These are phyloP conservation scores for Wiebesia pumilae DNA, from an alignment of 1,140 invertebrate genomes.

Conservation along the genomic window DNA sequence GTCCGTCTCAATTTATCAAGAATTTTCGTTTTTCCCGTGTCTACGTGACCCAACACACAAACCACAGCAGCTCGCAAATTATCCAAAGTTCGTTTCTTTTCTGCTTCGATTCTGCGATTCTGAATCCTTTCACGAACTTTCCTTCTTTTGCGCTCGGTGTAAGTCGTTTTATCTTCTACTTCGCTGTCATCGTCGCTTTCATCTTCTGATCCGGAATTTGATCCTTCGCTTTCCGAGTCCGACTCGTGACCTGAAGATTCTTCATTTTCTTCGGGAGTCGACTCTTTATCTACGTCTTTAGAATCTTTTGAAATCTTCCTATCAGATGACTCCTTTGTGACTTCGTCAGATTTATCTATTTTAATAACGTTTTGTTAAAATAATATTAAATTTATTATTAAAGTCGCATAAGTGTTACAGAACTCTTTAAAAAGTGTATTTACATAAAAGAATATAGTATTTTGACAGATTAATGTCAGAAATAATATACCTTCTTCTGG, in stretches of 20 bases:
- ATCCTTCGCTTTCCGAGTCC: constrained; percentile 73
- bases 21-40: constrained; percentile 99
- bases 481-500: constrained; percentile 72
- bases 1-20: constrained; percentile 96
- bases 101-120: constrained; percentile 88
- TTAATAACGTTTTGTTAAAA: neutral
- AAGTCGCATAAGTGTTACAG: too few species aligned
- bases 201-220: constrained; percentile 78
- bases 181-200: constrained; percentile 70
- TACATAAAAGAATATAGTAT: neutral
- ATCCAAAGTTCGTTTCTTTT: constrained; percentile 86
- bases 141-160: constrained; percentile 81
- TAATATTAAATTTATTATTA: too few species aligned
- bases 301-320: constrained; percentile 44
- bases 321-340: constrained; percentile 44
- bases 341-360: constrained; percentile 70
- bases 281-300: constrained; percentile 37
- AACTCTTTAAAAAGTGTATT: too few species aligned
- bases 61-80: constrained; percentile 95
- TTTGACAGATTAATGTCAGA: neutral
- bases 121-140: constrained; percentile 82
- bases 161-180: constrained; percentile 77
- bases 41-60: constrained; percentile 99
- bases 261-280: constrained; percentile 64
- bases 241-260: constrained; percentile 76